Evolutionary conservation across 2,888 invertebrate species (phyloP).

Genomic region (Andrena flavipes): DNA sequence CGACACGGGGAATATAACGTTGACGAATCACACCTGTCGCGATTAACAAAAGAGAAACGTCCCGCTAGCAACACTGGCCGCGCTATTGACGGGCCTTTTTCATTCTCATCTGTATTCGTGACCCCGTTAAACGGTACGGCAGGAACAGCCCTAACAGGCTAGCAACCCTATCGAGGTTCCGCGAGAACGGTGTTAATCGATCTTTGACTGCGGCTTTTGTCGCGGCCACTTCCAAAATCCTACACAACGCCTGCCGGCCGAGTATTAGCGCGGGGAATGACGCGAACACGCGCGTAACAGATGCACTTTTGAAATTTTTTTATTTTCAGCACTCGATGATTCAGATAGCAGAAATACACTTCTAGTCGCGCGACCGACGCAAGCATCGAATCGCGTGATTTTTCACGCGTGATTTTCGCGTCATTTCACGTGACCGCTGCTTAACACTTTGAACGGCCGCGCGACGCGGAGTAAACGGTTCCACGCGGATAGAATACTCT

Average conservation of each 20-base stretch:
- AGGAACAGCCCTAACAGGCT: conserved; percentile 10
- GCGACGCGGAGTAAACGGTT: too few relatives aligned
- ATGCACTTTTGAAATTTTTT: neutral
- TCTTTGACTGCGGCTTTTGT: conserved; percentile 21
- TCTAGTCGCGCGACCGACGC: neutral
- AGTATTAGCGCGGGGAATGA: neutral
- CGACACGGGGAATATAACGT: neutral
- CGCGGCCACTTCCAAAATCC: conserved; percentile 6
- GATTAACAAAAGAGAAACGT: conserved; percentile 36
- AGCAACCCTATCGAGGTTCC: conserved; percentile 19
- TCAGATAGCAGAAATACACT: conserved; percentile 15
- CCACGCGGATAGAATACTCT: too few relatives aligned
- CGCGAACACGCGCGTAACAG: neutral
- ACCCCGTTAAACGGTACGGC: conserved; percentile 40
- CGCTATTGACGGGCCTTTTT: conserved; percentile 48
- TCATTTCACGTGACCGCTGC: neutral
- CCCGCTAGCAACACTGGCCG: conserved; percentile 29
- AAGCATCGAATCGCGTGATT: neutral
- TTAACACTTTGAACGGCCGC: too few relatives aligned
- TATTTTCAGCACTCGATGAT: conserved; percentile 17
- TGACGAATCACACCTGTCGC: conserved; percentile 27
- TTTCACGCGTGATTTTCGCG: neutral
- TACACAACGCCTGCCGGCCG: too few relatives aligned
- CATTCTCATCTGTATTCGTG: conserved; percentile 37
- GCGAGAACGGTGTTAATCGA: conserved; percentile 35